A percentile compares a stretch with the other conserved stretches of the same genome.
Evolutionary conservation across 1,140 invertebrate genomes (phyloP).

Genomic region (Trachymyrmex cornetzi): DNA sequence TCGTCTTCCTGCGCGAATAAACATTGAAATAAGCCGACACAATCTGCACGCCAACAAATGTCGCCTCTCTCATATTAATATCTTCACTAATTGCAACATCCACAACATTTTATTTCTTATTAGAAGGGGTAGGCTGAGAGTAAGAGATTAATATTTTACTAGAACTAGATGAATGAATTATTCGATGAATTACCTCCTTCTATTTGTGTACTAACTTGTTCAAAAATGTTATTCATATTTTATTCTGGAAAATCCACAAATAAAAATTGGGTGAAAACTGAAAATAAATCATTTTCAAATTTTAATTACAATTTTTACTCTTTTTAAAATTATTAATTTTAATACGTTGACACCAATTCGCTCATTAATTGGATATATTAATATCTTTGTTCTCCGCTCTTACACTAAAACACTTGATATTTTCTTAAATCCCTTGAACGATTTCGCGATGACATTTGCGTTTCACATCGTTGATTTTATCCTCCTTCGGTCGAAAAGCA

Average conservation of each 20-base stretch:
- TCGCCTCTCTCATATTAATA: background rate
- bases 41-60: slow-evolving; percentile 19
- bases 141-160: background rate
- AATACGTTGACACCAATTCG: background rate
- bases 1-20: slow-evolving; percentile 45
- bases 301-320: background rate
- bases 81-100: background rate
- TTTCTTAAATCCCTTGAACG: slow-evolving; percentile 60
- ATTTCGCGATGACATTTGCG: slow-evolving; percentile 73
- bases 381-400: background rate
- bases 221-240: background rate
- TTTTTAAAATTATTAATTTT: slow-evolving; percentile 4
- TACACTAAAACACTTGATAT: slow-evolving; percentile 45
- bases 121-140: background rate
- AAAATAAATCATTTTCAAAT: slow-evolving; percentile 5
- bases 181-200: background rate
- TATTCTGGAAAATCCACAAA: background rate
- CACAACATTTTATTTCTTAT: background rate
- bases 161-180: background rate
- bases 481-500: slow-evolving; percentile 43
- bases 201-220: too few species aligned
- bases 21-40: slow-evolving; percentile 45
- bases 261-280: background rate
- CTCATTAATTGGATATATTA: background rate
- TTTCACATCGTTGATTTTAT: slow-evolving; percentile 71